Evolutionary conservation across 1,140 invertebrate species (phyloP).

Genomic region (Colletes gigas): DNA sequence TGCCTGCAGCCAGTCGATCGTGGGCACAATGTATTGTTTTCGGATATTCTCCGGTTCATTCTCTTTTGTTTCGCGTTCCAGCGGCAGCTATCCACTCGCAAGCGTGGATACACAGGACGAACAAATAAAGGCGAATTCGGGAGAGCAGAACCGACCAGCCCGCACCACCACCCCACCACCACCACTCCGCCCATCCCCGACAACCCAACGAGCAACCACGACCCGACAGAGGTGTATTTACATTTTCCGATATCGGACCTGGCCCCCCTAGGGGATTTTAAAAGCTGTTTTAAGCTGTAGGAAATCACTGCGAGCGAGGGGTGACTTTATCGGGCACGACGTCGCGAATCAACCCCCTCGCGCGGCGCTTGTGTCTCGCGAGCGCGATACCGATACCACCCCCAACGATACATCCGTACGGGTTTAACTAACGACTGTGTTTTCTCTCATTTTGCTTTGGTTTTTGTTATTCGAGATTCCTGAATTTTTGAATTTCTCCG

Average conservation of each 20-base stretch:
- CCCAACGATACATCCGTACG: no score
- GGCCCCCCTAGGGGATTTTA: slow-evolving; percentile 32
- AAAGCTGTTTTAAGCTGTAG: slow-evolving; percentile 50
- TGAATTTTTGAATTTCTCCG: no score
- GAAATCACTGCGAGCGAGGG: slow-evolving; percentile 19
- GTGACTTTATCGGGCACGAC: slow-evolving; percentile 39
- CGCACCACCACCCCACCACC: not conserved
- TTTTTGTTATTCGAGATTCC: no score
- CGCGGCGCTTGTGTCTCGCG: not conserved
- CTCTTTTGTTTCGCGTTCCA: slow-evolving; percentile 55
- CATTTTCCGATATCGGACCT: slow-evolving; percentile 41
- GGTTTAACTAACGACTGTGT: no score
- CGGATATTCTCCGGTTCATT: slow-evolving; percentile 62
- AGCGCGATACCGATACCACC: not conserved
- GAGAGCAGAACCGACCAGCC: not conserved
- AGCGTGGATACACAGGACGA: slow-evolving; percentile 32
- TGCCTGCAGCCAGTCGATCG: slow-evolving; percentile 33
- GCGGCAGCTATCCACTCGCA: slow-evolving; percentile 43
- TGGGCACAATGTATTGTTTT: slow-evolving; percentile 65
- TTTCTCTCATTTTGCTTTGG: no score
- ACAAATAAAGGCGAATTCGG: slow-evolving; percentile 40
- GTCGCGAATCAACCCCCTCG: slow-evolving; percentile 25
- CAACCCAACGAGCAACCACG: not conserved
- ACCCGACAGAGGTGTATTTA: slow-evolving; percentile 21
- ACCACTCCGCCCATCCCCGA: not conserved